Conservation (phyloP, 1,140 invertebrate species). For the Tribolium castaneum region DNA sequence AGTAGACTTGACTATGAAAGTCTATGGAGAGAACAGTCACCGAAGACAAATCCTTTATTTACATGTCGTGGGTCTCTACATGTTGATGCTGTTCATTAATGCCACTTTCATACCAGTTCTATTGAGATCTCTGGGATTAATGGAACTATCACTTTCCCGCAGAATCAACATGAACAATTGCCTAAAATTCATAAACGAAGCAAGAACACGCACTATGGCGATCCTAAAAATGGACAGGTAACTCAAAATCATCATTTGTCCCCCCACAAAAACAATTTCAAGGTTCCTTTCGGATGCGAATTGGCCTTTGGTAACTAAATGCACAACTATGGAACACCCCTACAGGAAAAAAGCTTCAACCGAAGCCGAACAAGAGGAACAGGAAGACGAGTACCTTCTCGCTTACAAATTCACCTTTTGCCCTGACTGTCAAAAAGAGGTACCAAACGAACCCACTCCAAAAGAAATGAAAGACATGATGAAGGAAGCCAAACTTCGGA, state of each 20-base stretch:
- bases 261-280: neutral
- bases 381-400: slow-evolving; percentile 64
- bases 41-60: neutral
- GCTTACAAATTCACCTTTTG: slow-evolving; percentile 64
- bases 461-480: slow-evolving; percentile 66
- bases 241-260: neutral
- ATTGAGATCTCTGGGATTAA: neutral
- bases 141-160: neutral
- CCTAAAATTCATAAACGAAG: neutral
- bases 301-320: slow-evolving; percentile 50
- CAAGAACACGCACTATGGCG: neutral
- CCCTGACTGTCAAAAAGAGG: slow-evolving; percentile 65
- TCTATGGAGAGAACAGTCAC: neutral
- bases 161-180: slow-evolving; percentile 14
- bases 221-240: slow-evolving; percentile 21
- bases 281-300: slow-evolving; percentile 41
- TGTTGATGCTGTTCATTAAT: neutral
- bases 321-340: slow-evolving; percentile 64
- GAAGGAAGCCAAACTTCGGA: slow-evolving; percentile 65
- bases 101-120: neutral
- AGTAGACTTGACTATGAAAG: neutral
- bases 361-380: slow-evolving; percentile 60
- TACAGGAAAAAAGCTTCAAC: slow-evolving; percentile 58
- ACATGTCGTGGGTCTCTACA: neutral
- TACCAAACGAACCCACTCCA: slow-evolving; percentile 65